These are phyloP conservation scores for Stenchaetothrips biformis DNA, from an alignment of 2,888 invertebrate genomes.

Conservation along the genomic window DNA sequence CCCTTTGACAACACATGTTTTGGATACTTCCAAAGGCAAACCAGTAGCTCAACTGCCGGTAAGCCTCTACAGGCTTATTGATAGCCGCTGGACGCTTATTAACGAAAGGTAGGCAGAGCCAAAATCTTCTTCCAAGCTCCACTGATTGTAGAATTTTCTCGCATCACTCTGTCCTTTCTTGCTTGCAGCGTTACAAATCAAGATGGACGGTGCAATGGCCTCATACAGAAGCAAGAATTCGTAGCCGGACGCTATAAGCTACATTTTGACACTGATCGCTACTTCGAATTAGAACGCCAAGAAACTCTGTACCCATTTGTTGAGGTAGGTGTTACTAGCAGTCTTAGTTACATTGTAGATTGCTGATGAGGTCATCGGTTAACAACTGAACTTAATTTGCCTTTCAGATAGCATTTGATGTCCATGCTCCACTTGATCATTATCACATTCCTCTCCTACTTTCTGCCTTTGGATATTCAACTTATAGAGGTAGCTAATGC, in stretches of 20 bases:
- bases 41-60: slow-evolving; percentile 64
- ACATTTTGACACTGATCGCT: slow-evolving; percentile 66
- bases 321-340: slow-evolving; percentile 52
- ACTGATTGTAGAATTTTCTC: not conserved
- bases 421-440: slow-evolving; percentile 56
- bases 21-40: slow-evolving; percentile 65
- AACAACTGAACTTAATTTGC: slow-evolving; percentile 33
- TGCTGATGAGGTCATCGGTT: not conserved
- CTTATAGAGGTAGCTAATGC: slow-evolving; percentile 61
- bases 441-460: slow-evolving; percentile 73
- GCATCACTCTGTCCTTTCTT: slow-evolving; percentile 33
- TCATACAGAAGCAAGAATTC: slow-evolving; percentile 50
- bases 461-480: slow-evolving; percentile 71
- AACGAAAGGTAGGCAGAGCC: slow-evolving; percentile 48
- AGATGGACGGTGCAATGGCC: slow-evolving; percentile 63
- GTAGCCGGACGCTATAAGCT: slow-evolving; percentile 67
- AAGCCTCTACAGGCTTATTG: slow-evolving; percentile 60
- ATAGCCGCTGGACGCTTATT: slow-evolving; percentile 62
- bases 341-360: not conserved
- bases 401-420: slow-evolving; percentile 65
- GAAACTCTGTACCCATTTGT: slow-evolving; percentile 71
- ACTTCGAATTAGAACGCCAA: slow-evolving; percentile 57
- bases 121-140: not conserved
- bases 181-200: slow-evolving; percentile 51
- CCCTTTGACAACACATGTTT: slow-evolving; percentile 67